These are phyloP conservation scores for Hermetia illucens DNA, from an alignment of 1,140 invertebrate genomes.

Conservation along the genomic window DNA sequence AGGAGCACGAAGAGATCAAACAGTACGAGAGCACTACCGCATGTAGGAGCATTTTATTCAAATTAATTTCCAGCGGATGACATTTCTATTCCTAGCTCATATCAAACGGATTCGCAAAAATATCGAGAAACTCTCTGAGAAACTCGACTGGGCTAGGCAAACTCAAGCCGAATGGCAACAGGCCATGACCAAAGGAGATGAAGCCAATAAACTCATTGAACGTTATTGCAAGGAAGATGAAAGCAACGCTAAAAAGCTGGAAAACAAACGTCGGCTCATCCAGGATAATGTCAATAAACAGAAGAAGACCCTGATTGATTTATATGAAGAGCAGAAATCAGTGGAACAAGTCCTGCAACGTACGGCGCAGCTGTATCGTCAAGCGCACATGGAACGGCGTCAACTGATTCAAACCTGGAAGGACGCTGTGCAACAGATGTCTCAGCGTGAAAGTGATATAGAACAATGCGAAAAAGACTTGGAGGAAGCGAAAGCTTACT, in stretches of 20 bases:
- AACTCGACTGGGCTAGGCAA: slow-evolving; percentile 39
- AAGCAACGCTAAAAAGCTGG: slow-evolving; percentile 35
- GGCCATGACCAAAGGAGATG: slow-evolving; percentile 37
- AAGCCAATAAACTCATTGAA: slow-evolving; percentile 39
- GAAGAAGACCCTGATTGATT: slow-evolving; percentile 13
- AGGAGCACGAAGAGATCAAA: slow-evolving; percentile 25
- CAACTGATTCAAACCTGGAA: slow-evolving; percentile 29
- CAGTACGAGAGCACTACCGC: slow-evolving; percentile 14
- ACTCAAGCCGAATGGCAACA: slow-evolving; percentile 41
- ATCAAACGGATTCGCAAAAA: slow-evolving; percentile 29
- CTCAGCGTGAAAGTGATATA: slow-evolving; percentile 23
- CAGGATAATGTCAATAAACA: slow-evolving; percentile 24
- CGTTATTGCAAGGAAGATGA: slow-evolving; percentile 42
- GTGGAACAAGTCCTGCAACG: slow-evolving; percentile 25
- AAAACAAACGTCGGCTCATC: slow-evolving; percentile 28
- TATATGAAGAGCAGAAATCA: slow-evolving; percentile 24
- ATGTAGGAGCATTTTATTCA: slow-evolving; percentile 7
- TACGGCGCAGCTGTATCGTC: slow-evolving; percentile 20
- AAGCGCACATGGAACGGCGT: slow-evolving; percentile 21
- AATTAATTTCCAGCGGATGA: neutral
- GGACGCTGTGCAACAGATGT: slow-evolving; percentile 24
- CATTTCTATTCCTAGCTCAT: slow-evolving; percentile 7
- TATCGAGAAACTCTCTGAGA: slow-evolving; percentile 35
- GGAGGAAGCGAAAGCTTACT: slow-evolving; percentile 1
- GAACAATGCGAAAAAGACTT: slow-evolving; percentile 14